Conservation (phyloP, 2,113 vertebrate species). For the Axis porcinus region DNA sequence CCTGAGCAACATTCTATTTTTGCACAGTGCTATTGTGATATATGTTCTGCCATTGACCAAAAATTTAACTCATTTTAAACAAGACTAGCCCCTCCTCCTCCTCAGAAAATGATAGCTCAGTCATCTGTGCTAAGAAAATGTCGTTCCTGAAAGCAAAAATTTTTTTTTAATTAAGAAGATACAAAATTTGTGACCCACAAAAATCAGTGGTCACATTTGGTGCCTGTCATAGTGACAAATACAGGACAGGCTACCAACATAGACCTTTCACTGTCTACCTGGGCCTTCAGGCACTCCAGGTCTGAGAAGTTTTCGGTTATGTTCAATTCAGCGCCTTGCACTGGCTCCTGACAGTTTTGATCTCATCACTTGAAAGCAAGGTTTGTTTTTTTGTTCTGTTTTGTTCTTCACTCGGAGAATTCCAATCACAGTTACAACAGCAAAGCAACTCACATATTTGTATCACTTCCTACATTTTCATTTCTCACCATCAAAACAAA, state of each 20-base stretch:
- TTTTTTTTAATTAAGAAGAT: background rate
- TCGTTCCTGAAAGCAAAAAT: background rate
- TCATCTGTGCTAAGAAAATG: background rate
- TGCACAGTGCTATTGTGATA: background rate
- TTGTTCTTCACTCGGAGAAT: background rate
- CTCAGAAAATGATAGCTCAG: background rate
- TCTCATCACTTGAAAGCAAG: background rate
- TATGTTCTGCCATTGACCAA: background rate
- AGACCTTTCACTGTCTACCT: background rate
- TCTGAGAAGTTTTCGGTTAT: background rate
- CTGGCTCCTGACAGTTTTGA: background rate
- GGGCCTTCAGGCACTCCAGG: background rate
- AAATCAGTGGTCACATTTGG: background rate
- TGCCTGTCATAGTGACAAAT: background rate
- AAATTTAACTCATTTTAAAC: constrained; percentile 9
- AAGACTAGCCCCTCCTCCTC: background rate
- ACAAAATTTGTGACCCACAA: background rate
- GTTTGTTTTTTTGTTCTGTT: background rate
- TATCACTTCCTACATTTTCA: constrained; percentile 32
- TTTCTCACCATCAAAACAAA: constrained; percentile 69
- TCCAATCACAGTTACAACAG: background rate
- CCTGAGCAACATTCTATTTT: background rate
- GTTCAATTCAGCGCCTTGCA: background rate
- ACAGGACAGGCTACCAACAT: background rate
- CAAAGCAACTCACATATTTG: constrained; percentile 20